Conservation (phyloP, 1,140 invertebrate genomes). For the Proales similis region DNA sequence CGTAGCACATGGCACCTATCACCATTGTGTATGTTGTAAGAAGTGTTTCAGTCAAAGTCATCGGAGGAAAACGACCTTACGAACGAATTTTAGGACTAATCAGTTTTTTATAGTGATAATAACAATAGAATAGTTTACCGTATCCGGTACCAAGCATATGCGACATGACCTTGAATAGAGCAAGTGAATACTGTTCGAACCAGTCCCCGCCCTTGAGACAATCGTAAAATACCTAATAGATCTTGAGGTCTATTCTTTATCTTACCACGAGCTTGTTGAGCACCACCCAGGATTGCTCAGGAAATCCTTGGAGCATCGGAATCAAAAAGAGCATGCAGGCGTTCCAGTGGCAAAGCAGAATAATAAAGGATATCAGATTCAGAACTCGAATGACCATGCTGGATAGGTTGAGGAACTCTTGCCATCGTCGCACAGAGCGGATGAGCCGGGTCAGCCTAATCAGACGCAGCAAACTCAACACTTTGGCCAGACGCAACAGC, state of each 20-base stretch:
- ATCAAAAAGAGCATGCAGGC: slow-evolving; percentile 95
- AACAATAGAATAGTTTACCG: slow-evolving; percentile 96
- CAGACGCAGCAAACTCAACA: slow-evolving; percentile 85
- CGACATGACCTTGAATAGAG: too few species aligned
- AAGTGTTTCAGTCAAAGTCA: too few species aligned
- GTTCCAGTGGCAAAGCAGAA: slow-evolving; percentile 92
- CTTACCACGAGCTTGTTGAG: slow-evolving; percentile 91
- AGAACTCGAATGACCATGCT: slow-evolving; percentile 99
- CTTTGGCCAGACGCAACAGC: slow-evolving; percentile 88
- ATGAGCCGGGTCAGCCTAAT: slow-evolving; percentile 87
- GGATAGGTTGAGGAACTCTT: too few species aligned
- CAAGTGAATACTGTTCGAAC: slow-evolving; percentile 97
- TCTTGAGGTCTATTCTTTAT: background rate
- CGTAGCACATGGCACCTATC: too few species aligned
- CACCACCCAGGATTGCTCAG: slow-evolving; percentile 93
- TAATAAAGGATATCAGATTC: slow-evolving; percentile 98
- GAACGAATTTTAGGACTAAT: too few species aligned
- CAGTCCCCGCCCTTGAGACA: slow-evolving; percentile 85
- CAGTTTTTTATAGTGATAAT: too few species aligned
- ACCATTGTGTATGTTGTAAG: too few species aligned
- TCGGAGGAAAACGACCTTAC: too few species aligned
- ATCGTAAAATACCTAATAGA: background rate
- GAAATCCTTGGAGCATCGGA: slow-evolving; percentile 95
- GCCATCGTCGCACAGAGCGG: slow-evolving; percentile 96
- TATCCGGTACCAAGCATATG: slow-evolving; percentile 98